These are phyloP conservation scores for Crypturellus tataupa DNA, from an alignment of 2,797 vertebrate species.

Conservation along the genomic window DNA sequence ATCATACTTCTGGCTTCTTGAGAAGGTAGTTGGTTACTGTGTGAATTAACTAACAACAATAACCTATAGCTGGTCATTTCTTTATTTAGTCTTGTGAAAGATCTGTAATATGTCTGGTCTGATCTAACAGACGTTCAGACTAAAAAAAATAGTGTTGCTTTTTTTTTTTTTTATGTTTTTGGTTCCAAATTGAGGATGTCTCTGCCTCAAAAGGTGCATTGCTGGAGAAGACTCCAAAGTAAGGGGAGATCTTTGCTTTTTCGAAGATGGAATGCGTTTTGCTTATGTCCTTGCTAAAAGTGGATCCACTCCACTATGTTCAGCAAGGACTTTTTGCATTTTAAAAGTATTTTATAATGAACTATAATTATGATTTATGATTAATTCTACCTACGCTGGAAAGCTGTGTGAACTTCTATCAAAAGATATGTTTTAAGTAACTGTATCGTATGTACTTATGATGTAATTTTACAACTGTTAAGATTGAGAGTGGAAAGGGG, in stretches of 20 bases:
- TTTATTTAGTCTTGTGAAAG: neutral
- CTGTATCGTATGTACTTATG: neutral
- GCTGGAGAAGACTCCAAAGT: neutral
- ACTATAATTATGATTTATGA: slow-evolving; percentile 1
- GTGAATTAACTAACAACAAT: neutral
- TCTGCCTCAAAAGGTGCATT: neutral
- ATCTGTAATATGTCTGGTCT: neutral
- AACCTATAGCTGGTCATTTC: neutral
- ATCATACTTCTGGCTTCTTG: neutral
- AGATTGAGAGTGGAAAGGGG: neutral
- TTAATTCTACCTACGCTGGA: neutral
- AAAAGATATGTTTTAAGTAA: neutral
- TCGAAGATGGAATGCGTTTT: neutral
- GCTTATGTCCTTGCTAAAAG: neutral
- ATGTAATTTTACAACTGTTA: neutral
- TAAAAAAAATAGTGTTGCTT: neutral
- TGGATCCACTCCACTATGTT: neutral
- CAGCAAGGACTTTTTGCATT: neutral
- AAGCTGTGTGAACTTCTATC: neutral
- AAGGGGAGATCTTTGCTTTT: neutral
- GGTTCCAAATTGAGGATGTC: neutral
- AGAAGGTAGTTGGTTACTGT: neutral
- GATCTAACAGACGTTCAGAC: neutral
- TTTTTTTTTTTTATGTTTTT: neutral
- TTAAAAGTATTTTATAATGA: neutral